Base-by-base conservation (phyloP, 92 coral and sea anemone species). In the Isaurus tuberculatus region DNA sequence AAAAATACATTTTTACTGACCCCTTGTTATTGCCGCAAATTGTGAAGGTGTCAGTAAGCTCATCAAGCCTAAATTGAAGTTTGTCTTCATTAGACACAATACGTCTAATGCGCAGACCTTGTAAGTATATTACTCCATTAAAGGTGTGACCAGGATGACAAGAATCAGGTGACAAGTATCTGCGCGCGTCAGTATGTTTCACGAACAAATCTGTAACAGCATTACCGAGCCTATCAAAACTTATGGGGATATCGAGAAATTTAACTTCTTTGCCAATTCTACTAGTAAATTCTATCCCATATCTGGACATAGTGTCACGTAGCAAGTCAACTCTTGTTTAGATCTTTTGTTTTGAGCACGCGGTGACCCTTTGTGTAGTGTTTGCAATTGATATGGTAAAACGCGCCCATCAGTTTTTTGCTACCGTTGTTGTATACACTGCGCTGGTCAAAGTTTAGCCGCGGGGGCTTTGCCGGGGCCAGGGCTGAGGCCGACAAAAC, bases 141-240 rank as follows among this genome's bases (percentile, higher is more conserved):
- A 70, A 34, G 3, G 40, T 70, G 14, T 70, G 67, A 25, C 67
- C 31, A 0, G 61, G 61, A 15, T 53, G 61, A 20, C 25, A 53
- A 20, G 25, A 53, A 6, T 34, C 72, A 0, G 72, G 30, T 67
- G 72, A 67, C 30, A 67, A 34, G 8, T 67, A 67, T 22, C 36
- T 67, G 4, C 72, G 72, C 8, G 48, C 51, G 30, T 70, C 75
- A 0, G 36, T 70, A 23, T 46, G 75, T 13, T 29, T 70, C 27
- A 70, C 75, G 14, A 70, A 29, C 44, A 70, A 43, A 70, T 70
- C 75, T 43, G 75, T 70, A 10, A 34, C 48, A 70, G 55, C 5
- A 34, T 34, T 43, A n/a, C 75, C 75, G 0, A 34, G 17, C 3
- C 3, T 31, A 23, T 70, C 75, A 23, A 1, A 28, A 34, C 55